Evolutionary conservation across 2,797 vertebrate species (phyloP), one percentile per base, ranked within the genome.

Genomic region (Hylomyscus alleni): DNA sequence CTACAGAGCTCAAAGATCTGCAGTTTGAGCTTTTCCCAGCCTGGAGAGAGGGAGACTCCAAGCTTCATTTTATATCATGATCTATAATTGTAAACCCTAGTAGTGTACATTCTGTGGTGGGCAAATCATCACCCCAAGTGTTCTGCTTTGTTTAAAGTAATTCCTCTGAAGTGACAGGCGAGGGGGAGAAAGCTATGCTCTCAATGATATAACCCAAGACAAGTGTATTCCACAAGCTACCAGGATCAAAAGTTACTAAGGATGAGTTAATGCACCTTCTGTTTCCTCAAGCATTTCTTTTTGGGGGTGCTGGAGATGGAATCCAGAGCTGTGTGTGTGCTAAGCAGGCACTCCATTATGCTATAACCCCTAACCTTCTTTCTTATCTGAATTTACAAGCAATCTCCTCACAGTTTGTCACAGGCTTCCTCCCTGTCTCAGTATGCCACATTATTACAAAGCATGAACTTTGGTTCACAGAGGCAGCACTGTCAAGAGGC

Each of bases 121-220:
- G 78, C 65, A 85, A 78, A 87, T 58, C 69, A n/a, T 56, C 44
- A 89, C 37, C 34, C 40, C 47, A 37, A 88, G 20, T 0, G 87
- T 37, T 93, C 73, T 86, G 17, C 2, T 81, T n/a, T 67, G n/a
- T 6, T 91, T 65, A 62, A 86, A 29, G 54, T 87, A 86, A 94
- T 34, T 47, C 80, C 78, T 72, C 11, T 56, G 52, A 81, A 10
- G 37, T 72, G 13, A 3, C 15, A 15, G 54, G 90, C 58, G 40
- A 77, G 9, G 1, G 22, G 22, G 58, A 24, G 52, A 85, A 81
- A 15, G 44, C 20, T 80, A 40, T 56, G 47, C 69, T 73, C 47
- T 37, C 37, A 37, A 47, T 24, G 34, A 89, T 5, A 90, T 19
- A 44, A 40, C 69, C 1, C n/a, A 80, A 87, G 81, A 67, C 4